These are phyloP conservation scores for Hydrozoanthus tunicans DNA, from an alignment of 64 coral and sea anemone genomes.

Conservation along the genomic window DNA sequence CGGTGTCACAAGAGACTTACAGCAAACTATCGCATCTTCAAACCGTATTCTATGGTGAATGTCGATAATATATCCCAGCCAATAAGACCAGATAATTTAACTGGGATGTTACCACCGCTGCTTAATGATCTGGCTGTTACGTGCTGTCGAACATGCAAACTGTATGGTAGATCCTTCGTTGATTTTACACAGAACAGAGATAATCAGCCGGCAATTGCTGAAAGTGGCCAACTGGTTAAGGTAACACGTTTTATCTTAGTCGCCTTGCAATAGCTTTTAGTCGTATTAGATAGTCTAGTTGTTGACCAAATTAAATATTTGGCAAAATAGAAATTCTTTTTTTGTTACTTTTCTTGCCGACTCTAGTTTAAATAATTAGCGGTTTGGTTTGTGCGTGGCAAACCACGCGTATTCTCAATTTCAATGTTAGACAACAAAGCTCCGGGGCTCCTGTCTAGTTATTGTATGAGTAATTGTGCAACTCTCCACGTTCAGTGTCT, in stretches of 20 bases:
- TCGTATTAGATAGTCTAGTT: too few species aligned
- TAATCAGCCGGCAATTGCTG: background rate
- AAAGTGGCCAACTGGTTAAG: conserved; percentile 22
- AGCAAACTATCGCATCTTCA: conserved; percentile 63
- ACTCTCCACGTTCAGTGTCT: too few species aligned
- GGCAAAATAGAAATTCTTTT: too few species aligned
- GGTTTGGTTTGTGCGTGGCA: too few species aligned
- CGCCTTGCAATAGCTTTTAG: too few species aligned
- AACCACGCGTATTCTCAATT: too few species aligned
- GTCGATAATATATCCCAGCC: background rate
- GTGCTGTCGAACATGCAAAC: conserved; percentile 41
- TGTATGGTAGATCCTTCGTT: conserved; percentile 1
- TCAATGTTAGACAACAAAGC: too few species aligned
- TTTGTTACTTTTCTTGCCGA: too few species aligned
- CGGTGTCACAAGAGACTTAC: conserved; percentile 69
- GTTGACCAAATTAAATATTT: too few species aligned
- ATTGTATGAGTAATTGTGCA: too few species aligned
- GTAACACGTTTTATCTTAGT: background rate
- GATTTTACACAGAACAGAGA: background rate
- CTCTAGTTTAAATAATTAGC: too few species aligned
- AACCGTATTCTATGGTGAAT: conserved; percentile 51
- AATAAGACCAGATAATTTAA: conserved; percentile 50
- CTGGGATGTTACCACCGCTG: conserved; percentile 71
- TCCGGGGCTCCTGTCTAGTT: too few species aligned
- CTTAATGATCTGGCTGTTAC: conserved; percentile 51